Base-by-base conservation (phyloP, 2,797 vertebrate genomes). In the Urocyon cinereoargenteus region DNA sequence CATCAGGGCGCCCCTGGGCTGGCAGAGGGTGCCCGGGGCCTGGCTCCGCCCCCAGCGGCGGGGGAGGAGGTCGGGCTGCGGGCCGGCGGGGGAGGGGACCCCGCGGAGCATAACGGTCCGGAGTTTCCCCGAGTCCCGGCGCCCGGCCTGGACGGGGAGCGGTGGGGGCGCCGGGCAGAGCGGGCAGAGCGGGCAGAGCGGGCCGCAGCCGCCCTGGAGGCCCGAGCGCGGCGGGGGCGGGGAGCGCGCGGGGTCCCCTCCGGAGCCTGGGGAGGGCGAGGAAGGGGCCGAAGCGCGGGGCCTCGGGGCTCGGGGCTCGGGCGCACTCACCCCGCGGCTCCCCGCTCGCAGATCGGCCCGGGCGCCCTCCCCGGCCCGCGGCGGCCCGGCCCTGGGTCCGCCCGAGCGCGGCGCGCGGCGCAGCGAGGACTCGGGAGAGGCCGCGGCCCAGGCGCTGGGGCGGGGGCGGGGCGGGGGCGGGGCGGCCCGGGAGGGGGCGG, bases 271-370 rank as follows among this genome's bases (percentile, higher is more conserved):
- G 70, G 1, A 28, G 62, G 31, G n/a, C 34, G 3, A 64, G 45
- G 31, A 40, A 40, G 31, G 59, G 78, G 73, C 90, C 96, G 73
- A 96, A 94, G 92, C 94, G 81, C 31, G 5, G 77, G 5, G 26
- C 61, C 89, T 57, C 0, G 51, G 49, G 55, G 9, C 5, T 34
- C 24, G 31, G 16, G 64, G 84, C 0, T 68, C 28, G 11, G 87
- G 61, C 34, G 73, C 96, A 97, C 97, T 97, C 96, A 97, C 98
- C 96, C 91, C 49, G 55, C 19, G n/a, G 28, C n/a, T 78, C 18
- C n/a, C 28, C 28, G 85, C 91, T 28, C 18, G 14, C 26, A 84
- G 66, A 22, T 21, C 34, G 18, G 72, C 55, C 34, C 64, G 24
- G 13, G 34, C 92, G 45, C 90, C 75, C n/a, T 49, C n/a, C 55